Evolutionary conservation across 2,888 invertebrate species (phyloP), one percentile per base, ranked within the genome.

Genomic region (Noctua janthina): DNA sequence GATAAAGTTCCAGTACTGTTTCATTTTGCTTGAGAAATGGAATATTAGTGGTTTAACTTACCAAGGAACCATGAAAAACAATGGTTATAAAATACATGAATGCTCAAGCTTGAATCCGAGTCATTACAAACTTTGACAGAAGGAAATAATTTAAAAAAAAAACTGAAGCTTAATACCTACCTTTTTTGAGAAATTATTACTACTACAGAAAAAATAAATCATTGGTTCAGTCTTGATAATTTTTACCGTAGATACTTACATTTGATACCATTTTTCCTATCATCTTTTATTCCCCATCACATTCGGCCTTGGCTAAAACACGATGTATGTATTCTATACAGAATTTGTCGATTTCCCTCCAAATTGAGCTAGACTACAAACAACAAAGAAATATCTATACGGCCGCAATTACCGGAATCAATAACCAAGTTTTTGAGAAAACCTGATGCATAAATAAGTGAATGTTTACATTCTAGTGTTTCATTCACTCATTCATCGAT

Each of bases 201-300:
- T 43, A 43, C 3, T 43, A 2, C 0, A 46, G n/a, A 76, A 62
- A 73, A 51, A 59, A 15, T 13, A 35, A n/a, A 56, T 10, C 11
- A 59, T 23, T 46, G 29, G 43, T 17, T 64, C 11, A 7, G 0
- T 54, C 46, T 20, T 29, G 2, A n/a, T 46, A 0, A 35, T 67
- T 76, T 46, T 10, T 29, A 54, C 23, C 15, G n/a, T 43, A 75
- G 11, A n/a, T 35, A 51, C 59, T 46, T 56, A 11, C 13, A 23
- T 35, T 83, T 35, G 15, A 6, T 49, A 54, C 68, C 1, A 62
- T 35, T 39, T 5, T 72, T 68, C 17, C 3, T 71, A 35, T n/a
- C 29, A 39, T 54, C 17, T 74, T 67, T 15, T 69, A 72, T 76
- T 80, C 85, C 82, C 78, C 82, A 76, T 85, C 82, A 82, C 77